phyloP scores from a whole-genome alignment of 1,140 invertebrate genomes.

The Caenorhabditis inopinata region DNA sequence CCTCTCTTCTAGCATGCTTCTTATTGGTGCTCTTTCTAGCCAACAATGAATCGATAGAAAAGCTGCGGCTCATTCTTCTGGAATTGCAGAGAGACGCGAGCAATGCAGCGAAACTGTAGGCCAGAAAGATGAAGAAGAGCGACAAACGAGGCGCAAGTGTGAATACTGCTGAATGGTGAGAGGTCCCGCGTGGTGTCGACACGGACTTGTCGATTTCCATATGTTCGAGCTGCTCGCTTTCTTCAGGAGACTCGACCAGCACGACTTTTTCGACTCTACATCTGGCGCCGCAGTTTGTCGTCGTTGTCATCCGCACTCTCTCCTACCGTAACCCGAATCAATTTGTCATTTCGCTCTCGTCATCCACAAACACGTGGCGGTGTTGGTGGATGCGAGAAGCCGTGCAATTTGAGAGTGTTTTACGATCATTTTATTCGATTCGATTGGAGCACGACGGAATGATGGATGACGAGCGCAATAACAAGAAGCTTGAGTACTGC shows the following conservation, averaged over 20 bases:
- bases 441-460: not conserved
- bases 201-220: constrained; percentile 7
- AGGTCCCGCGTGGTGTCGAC: not conserved
- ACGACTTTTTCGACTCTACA: not conserved
- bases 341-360: constrained; percentile 29
- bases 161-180: not conserved
- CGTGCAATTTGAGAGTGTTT: constrained; percentile 17
- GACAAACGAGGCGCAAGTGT: not conserved
- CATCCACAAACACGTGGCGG: not conserved
- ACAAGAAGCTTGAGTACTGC: too few species aligned
- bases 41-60: constrained; percentile 38
- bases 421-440: constrained; percentile 16
- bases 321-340: not conserved
- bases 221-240: not conserved
- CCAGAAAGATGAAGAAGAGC: not conserved
- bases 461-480: not conserved
- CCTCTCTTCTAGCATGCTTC: not conserved
- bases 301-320: not conserved
- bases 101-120: not conserved
- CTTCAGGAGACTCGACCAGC: too few species aligned
- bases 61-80: not conserved
- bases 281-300: constrained; percentile 1
- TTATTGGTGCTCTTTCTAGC: not conserved
- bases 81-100: not conserved
- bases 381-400: not conserved